Percentiles rank a stretch among this genome's conserved stretches.
phyloP scores from a whole-genome alignment of 2,797 vertebrate species.

The Cynopterus sphinx region DNA sequence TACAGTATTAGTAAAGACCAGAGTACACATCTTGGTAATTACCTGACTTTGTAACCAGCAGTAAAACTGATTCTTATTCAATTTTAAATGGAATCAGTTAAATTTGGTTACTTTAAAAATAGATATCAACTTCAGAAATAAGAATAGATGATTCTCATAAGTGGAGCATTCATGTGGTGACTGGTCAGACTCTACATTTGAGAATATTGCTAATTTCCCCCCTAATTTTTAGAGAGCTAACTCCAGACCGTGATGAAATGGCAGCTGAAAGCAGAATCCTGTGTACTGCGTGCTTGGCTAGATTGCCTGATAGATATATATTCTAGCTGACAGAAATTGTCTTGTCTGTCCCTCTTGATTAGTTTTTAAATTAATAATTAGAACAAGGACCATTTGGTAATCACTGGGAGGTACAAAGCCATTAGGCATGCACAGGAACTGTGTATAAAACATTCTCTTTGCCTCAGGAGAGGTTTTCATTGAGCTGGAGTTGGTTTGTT shows the following conservation, averaged over 20 bases:
- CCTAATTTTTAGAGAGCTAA: background rate
- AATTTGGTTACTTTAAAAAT: background rate
- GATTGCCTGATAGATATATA: background rate
- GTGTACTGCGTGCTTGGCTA: background rate
- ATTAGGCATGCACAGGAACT: background rate
- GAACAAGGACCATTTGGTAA: background rate
- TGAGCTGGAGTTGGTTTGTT: background rate
- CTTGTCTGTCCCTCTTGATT: background rate
- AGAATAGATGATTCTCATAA: background rate
- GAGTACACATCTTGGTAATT: background rate
- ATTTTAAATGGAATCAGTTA: conserved; percentile 1
- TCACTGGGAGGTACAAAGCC: background rate
- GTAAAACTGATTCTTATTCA: background rate
- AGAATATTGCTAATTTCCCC: background rate
- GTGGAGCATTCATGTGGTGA: background rate
- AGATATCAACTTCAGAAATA: background rate
- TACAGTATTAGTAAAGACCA: background rate
- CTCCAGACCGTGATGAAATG: background rate
- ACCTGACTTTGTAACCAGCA: background rate
- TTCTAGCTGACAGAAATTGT: background rate
- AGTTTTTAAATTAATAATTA: conserved; percentile 51
- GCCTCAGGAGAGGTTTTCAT: background rate
- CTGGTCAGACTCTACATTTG: background rate
- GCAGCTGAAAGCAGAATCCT: background rate
- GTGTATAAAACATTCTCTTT: background rate